Conservation (phyloP, 2,888 invertebrate species). For the Blera fallax region DNA sequence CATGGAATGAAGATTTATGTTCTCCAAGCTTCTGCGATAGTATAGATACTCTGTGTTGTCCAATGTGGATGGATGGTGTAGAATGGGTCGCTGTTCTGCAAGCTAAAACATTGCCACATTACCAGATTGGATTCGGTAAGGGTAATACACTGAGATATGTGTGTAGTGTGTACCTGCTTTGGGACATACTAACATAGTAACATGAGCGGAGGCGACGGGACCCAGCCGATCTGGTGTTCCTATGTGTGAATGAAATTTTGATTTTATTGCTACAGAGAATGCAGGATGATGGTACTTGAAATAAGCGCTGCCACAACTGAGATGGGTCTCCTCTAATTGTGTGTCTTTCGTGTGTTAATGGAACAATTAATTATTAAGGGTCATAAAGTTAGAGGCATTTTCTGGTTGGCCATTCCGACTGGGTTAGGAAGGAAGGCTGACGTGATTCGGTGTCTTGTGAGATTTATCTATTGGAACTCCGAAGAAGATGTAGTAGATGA, state of each 20-base stretch:
- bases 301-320: constrained; percentile 45
- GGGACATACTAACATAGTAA: constrained; percentile 23
- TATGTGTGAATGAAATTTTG: constrained; percentile 62
- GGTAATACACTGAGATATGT: constrained; percentile 36
- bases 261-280: constrained; percentile 66
- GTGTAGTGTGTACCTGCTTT: constrained; percentile 57
- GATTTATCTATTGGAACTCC: constrained; percentile 10
- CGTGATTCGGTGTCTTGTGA: constrained; percentile 14
- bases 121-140: constrained; percentile 55
- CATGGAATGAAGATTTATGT: constrained; percentile 70
- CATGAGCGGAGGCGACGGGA: background rate
- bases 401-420: constrained; percentile 16
- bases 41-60: constrained; percentile 20
- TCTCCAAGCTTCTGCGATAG: constrained; percentile 32
- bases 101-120: constrained; percentile 61
- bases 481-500: background rate
- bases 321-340: constrained; percentile 49
- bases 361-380: constrained; percentile 70
- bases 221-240: background rate
- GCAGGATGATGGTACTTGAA: constrained; percentile 60
- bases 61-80: constrained; percentile 14
- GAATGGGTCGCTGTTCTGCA: constrained; percentile 17
- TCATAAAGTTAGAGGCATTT: constrained; percentile 66
- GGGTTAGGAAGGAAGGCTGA: background rate
- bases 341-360: constrained; percentile 69